These are phyloP conservation scores for Nephrotoma appendiculata DNA, from an alignment of 2,888 invertebrate species.

Conservation along the genomic window DNA sequence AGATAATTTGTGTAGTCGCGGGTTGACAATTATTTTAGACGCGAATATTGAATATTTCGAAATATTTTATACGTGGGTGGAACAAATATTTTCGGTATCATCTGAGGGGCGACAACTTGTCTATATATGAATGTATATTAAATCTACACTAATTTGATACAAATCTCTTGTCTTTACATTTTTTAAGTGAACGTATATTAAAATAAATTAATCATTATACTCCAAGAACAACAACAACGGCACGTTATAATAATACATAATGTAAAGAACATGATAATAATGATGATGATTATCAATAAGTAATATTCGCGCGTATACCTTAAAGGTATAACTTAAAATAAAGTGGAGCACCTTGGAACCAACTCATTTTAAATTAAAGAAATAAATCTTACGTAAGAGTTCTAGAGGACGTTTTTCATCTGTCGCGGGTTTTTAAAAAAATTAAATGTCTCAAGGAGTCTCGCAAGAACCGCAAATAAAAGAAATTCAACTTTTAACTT, in stretches of 20 bases:
- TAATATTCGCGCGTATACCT: neutral
- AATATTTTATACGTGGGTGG: neutral
- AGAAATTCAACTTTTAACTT: neutral
- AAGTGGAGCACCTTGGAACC: neutral
- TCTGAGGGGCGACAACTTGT: neutral
- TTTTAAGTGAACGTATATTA: neutral
- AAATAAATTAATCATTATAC: neutral
- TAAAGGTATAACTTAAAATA: neutral
- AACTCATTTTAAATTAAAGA: neutral
- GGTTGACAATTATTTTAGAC: neutral
- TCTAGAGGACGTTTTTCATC: neutral
- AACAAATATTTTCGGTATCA: neutral
- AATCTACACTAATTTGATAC: neutral
- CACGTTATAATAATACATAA: neutral
- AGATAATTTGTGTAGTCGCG: neutral
- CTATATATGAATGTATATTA: neutral
- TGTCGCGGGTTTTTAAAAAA: neutral
- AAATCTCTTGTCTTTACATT: neutral
- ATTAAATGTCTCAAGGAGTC: neutral
- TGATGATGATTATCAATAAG: neutral
- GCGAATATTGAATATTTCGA: neutral
- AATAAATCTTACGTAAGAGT: neutral
- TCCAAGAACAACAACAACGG: neutral
- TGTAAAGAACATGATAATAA: neutral
- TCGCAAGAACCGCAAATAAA: neutral